Base-by-base conservation (phyloP, 2,888 invertebrate genomes). In the Axea sp. region DNA sequence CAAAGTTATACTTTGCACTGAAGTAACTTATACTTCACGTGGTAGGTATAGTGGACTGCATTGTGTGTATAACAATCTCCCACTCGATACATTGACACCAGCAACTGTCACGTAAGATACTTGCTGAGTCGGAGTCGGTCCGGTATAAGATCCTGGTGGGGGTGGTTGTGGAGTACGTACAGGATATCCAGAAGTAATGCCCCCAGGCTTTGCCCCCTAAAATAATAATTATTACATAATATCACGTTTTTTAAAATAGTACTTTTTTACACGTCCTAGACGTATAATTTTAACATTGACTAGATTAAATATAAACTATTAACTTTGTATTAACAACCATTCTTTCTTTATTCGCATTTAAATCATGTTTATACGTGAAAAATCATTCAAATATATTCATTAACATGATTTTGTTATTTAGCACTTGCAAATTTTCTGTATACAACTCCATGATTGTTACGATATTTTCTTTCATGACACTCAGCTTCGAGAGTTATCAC, bases 121-220 rank as follows among this genome's bases (percentile, higher is more conserved):
- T 9, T 85, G 84, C 3, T 79, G 79, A 3, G 79, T 79, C 7
- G 78, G 73, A 11, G 86, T 37, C 26, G 67, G 37, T 11, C 55
- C 67, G 79, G 67, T 55, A 28, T 67, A 73, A 2, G 62, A 53
- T 30, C 69, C 73, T n/a, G 69, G 57, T 9, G 80, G 79, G 3
- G 84, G 82, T 8, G 87, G 86, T 68, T 87, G 87, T 1, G 87
- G 85, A 11, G 86, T 82, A 75, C 94, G 91, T 0, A 95, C 93
- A 0, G 95, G 94, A 89, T 95, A 96, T 1, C 95, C 95, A 69
- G 95, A 93, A 0, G 95, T 94, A 72, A 96, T 95, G 81, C 94
- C 93, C 69, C 95, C 94, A 0, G 93, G 91, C 84, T 94, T 94
- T 7, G 92, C 88, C 67, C 92, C 91, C 93, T 93, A 30, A 12